Evolutionary conservation across 2,113 vertebrate genomes (phyloP).

Genomic region (Arizona elegans): DNA sequence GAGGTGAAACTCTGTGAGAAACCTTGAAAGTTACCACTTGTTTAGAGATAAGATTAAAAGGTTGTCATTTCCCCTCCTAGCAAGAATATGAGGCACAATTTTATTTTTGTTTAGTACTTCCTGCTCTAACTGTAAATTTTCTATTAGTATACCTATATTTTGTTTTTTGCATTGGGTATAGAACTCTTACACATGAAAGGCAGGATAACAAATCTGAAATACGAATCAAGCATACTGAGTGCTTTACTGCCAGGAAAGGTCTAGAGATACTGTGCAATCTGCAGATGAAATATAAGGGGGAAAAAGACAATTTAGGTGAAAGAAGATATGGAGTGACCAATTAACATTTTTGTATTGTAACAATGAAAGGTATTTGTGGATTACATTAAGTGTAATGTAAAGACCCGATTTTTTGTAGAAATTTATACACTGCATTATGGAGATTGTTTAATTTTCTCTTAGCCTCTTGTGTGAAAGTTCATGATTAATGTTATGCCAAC

Average conservation of each 20-base stretch:
- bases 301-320: not conserved
- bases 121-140: not conserved
- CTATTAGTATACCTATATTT: not conserved
- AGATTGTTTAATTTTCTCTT: not conserved
- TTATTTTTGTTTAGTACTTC: not conserved
- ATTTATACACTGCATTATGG: not conserved
- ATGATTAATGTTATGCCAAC: not conserved
- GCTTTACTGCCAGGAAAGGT: not conserved
- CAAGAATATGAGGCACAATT: not conserved
- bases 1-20: not conserved
- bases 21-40: not conserved
- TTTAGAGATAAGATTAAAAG: not conserved
- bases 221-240: not conserved
- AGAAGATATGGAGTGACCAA: not conserved
- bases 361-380: not conserved
- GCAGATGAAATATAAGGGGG: not conserved
- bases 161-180: not conserved
- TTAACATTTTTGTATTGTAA: not conserved
- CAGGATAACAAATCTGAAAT: conserved; percentile 4
- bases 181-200: not conserved
- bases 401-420: not conserved
- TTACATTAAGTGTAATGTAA: not conserved
- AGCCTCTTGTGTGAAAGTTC: not conserved
- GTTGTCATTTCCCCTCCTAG: not conserved
- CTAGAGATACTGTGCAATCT: not conserved